These are phyloP conservation scores for Aethina tumida DNA, from an alignment of 1,140 invertebrate species.

Conservation along the genomic window DNA sequence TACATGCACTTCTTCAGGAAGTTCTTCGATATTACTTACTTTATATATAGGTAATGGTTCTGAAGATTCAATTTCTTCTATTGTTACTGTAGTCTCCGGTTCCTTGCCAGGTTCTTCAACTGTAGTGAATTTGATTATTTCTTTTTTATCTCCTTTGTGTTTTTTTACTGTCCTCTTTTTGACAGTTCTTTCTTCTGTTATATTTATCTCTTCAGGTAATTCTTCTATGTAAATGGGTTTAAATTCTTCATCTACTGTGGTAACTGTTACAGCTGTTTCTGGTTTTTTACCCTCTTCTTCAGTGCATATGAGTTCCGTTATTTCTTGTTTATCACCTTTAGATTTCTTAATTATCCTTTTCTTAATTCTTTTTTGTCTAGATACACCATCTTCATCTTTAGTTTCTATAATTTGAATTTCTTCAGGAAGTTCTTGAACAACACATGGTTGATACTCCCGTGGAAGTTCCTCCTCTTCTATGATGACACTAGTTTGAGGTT, in stretches of 20 bases:
- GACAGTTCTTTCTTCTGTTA: slow-evolving; percentile 31
- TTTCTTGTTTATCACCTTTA: slow-evolving; percentile 30
- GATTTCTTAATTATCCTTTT: slow-evolving; percentile 33
- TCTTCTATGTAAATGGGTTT: slow-evolving; percentile 25
- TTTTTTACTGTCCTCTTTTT: slow-evolving; percentile 35
- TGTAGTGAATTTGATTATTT: slow-evolving; percentile 28
- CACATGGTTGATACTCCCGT: no score
- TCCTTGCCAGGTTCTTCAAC: slow-evolving; percentile 33
- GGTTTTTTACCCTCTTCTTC: slow-evolving; percentile 35
- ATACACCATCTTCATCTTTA: slow-evolving; percentile 24
- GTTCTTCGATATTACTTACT: slow-evolving; percentile 26
- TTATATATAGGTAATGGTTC: slow-evolving; percentile 10
- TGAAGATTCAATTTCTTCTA: slow-evolving; percentile 29
- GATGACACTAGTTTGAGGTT: slow-evolving; percentile 32
- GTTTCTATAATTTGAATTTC: slow-evolving; percentile 23
- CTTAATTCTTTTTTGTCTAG: slow-evolving; percentile 33
- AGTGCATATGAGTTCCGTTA: slow-evolving; percentile 34
- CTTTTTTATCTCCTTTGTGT: slow-evolving; percentile 26
- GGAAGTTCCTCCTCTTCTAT: no score
- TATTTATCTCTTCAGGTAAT: slow-evolving; percentile 32
- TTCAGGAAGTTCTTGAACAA: slow-evolving; percentile 24
- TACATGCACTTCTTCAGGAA: slow-evolving; percentile 32
- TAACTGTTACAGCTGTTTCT: slow-evolving; percentile 26
- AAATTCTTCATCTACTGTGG: slow-evolving; percentile 28
- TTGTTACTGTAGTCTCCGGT: slow-evolving; percentile 31